Conservation (phyloP, 2,888 invertebrate species). For the Lepeophtheirus nordmannii region DNA sequence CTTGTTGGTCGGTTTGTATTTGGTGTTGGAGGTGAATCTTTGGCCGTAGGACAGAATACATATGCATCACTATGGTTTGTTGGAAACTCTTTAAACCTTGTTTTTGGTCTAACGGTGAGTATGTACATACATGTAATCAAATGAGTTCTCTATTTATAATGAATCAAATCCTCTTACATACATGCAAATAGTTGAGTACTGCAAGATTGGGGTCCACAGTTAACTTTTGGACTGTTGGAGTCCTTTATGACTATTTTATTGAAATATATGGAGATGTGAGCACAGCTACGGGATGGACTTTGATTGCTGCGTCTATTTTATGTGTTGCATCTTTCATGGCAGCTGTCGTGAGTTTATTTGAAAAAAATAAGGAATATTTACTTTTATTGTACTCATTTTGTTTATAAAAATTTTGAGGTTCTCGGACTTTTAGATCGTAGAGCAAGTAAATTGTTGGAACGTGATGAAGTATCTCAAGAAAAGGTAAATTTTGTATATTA, state of each 20-base stretch:
- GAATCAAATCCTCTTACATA: not conserved
- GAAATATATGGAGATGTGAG: slow-evolving; percentile 36
- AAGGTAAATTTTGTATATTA: not conserved
- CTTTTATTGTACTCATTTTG: not conserved
- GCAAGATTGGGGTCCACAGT: slow-evolving; percentile 86
- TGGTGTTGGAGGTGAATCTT: slow-evolving; percentile 80
- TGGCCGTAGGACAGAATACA: slow-evolving; percentile 90
- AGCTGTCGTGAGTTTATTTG: not conserved
- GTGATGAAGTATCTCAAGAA: not conserved
- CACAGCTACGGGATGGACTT: not conserved
- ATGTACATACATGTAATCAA: not conserved
- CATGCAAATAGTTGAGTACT: slow-evolving; percentile 55
- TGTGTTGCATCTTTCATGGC: not conserved
- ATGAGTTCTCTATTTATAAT: not conserved
- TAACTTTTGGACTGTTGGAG: slow-evolving; percentile 82
- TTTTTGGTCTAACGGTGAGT: slow-evolving; percentile 52
- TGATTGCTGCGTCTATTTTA: not conserved
- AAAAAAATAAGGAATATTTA: too few species aligned
- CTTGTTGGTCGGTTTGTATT: slow-evolving; percentile 34
- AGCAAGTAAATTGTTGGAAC: not conserved
- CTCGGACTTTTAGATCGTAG: not conserved
- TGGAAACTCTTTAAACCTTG: slow-evolving; percentile 91
- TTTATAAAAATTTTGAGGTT: not conserved
- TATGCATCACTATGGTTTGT: slow-evolving; percentile 96
- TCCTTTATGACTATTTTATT: slow-evolving; percentile 60